phyloP scores from a whole-genome alignment of 2,113 vertebrate genomes.

The Platysternon megacephalum region DNA sequence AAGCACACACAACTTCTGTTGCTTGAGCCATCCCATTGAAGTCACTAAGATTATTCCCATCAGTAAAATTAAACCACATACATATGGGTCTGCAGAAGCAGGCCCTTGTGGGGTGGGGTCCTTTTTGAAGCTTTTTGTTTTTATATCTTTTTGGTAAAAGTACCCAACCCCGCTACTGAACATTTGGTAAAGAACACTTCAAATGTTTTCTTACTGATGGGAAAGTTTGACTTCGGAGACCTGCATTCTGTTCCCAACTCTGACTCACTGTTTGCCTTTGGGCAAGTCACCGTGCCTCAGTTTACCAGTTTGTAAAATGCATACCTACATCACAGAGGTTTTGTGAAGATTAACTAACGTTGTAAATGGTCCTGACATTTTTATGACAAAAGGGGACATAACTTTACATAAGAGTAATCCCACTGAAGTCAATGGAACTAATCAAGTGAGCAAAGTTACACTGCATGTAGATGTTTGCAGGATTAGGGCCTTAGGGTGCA shows the following conservation, averaged over 20 bases:
- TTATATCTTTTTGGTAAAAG: not conserved
- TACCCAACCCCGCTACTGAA: not conserved
- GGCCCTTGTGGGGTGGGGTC: not conserved
- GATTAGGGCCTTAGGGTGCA: not conserved
- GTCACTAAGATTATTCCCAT: not conserved
- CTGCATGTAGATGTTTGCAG: not conserved
- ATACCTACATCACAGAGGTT: not conserved
- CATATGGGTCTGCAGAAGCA: not conserved
- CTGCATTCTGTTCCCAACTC: not conserved
- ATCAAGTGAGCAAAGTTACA: slow-evolving; percentile 49
- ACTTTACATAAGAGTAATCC: not conserved
- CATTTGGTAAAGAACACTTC: not conserved
- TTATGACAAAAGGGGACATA: not conserved
- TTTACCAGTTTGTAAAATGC: not conserved
- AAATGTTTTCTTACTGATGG: not conserved
- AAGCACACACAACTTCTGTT: not conserved
- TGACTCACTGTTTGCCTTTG: slow-evolving; percentile 43
- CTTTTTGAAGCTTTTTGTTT: not conserved
- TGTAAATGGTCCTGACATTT: slow-evolving; percentile 37
- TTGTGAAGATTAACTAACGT: not conserved
- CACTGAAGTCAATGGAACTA: slow-evolving; percentile 51
- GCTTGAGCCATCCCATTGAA: not conserved
- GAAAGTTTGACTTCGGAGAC: slow-evolving; percentile 38
- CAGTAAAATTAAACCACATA: not conserved
- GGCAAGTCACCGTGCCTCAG: not conserved